Conservation (phyloP, 2,113 vertebrate species). For the Callorhinus ursinus region DNA sequence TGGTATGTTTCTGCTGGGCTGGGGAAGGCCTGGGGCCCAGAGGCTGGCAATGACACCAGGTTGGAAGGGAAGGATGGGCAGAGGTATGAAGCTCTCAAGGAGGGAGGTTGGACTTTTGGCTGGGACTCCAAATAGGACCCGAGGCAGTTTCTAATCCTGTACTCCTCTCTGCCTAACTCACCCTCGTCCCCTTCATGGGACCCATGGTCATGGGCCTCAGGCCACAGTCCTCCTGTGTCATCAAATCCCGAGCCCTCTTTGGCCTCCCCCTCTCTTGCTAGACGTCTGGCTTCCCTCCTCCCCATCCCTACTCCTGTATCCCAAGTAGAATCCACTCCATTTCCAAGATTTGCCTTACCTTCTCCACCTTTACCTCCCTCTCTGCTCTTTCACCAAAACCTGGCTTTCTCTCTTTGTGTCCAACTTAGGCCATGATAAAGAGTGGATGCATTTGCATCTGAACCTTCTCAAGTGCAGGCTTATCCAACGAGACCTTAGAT, state of each 20-base stretch:
- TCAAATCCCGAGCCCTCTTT: background rate
- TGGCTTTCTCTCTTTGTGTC: background rate
- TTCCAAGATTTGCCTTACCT: background rate
- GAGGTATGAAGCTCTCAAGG: background rate
- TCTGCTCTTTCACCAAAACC: background rate
- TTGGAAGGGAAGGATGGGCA: background rate
- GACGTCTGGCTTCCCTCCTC: background rate
- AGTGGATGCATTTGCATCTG: background rate
- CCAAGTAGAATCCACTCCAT: background rate
- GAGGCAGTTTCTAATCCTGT: background rate
- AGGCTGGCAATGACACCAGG: background rate
- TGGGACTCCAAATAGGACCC: background rate
- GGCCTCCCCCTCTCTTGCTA: background rate
- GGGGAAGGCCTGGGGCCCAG: background rate
- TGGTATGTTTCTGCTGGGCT: background rate
- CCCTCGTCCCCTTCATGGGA: background rate
- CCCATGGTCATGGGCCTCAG: background rate
- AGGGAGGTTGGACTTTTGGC: background rate
- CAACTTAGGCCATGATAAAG: background rate
- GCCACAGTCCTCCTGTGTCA: background rate
- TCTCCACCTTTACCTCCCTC: background rate
- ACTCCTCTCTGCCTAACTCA: background rate
- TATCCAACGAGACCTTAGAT: background rate
- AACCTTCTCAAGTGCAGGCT: background rate
- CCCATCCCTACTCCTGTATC: rapidly evolving